Evolutionary conservation across 1,140 invertebrate species (phyloP).

Genomic region (Drosophila varians): DNA sequence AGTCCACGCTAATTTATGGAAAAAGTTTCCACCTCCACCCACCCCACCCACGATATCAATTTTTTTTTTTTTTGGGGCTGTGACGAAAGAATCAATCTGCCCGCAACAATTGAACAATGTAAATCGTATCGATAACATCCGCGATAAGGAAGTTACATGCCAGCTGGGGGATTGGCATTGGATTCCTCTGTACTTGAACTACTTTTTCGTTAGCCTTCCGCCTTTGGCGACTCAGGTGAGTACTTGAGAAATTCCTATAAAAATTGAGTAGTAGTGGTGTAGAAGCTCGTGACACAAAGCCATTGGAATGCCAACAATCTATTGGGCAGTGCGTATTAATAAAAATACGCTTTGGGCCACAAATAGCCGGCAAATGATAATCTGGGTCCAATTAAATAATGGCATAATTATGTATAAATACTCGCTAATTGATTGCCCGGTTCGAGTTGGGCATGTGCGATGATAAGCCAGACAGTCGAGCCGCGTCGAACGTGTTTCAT

Average conservation of each 20-base stretch:
- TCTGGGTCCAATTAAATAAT: constrained; percentile 61
- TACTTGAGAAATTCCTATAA: constrained; percentile 32
- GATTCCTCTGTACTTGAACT: constrained; percentile 45
- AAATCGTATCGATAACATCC: constrained; percentile 35
- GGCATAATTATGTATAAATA: constrained; percentile 72
- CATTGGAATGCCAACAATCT: constrained; percentile 59
- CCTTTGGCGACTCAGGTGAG: constrained; percentile 3
- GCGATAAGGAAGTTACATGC: constrained; percentile 54
- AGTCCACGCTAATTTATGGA: constrained; percentile 28
- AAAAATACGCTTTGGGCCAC: constrained; percentile 35
- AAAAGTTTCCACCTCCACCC: constrained; percentile 21
- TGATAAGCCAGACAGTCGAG: constrained; percentile 34
- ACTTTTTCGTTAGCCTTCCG: constrained; percentile 35
- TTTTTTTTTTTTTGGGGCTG: not conserved
- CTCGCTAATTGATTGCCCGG: constrained; percentile 66
- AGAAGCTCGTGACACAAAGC: constrained; percentile 59
- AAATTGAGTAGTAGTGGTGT: constrained; percentile 18
- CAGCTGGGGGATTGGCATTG: constrained; percentile 38
- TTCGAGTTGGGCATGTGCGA: constrained; percentile 44
- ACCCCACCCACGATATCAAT: constrained; percentile 13
- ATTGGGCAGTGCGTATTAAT: constrained; percentile 44
- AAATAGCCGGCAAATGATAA: constrained; percentile 30
- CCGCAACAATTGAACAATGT: constrained; percentile 53
- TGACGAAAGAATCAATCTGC: constrained; percentile 41
- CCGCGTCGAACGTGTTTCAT: constrained; percentile 14